Conservation (phyloP, 2,113 vertebrate species). For the Axis porcinus region DNA sequence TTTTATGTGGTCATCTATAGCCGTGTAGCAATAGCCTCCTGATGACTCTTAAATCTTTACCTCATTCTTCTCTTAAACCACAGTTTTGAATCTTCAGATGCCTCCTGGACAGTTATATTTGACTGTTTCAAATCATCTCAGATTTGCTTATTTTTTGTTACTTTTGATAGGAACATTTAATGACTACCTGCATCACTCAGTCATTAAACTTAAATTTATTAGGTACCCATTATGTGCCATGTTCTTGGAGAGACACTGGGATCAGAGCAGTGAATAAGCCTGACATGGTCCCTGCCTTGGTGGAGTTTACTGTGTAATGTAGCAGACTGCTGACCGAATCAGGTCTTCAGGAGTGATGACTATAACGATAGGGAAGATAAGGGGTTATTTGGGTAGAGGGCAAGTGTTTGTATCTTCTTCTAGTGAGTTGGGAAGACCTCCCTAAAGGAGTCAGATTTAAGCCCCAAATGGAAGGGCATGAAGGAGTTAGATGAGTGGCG, state of each 20-base stretch:
- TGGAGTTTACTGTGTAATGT: not conserved
- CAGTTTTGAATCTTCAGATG: constrained; percentile 2
- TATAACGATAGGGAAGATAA: not conserved
- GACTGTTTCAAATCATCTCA: not conserved
- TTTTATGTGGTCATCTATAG: not conserved
- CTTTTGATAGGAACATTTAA: not conserved
- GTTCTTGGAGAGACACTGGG: not conserved
- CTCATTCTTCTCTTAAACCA: constrained; percentile 23
- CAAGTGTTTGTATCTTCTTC: not conserved
- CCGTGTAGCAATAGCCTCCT: not conserved
- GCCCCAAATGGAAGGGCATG: not conserved
- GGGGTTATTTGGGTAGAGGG: not conserved
- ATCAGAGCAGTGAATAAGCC: not conserved
- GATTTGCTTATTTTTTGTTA: not conserved
- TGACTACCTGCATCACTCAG: not conserved
- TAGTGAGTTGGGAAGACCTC: not conserved
- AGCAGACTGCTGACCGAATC: not conserved
- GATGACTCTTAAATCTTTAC: not conserved
- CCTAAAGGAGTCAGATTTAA: not conserved
- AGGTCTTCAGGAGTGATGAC: not conserved
- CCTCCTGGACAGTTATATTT: not conserved
- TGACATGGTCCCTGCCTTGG: not conserved
- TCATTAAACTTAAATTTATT: not conserved
- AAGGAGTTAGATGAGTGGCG: not conserved
- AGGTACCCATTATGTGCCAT: not conserved